Base-by-base conservation (phyloP, 2,888 invertebrate genomes). In the Torymus tubicola region DNA sequence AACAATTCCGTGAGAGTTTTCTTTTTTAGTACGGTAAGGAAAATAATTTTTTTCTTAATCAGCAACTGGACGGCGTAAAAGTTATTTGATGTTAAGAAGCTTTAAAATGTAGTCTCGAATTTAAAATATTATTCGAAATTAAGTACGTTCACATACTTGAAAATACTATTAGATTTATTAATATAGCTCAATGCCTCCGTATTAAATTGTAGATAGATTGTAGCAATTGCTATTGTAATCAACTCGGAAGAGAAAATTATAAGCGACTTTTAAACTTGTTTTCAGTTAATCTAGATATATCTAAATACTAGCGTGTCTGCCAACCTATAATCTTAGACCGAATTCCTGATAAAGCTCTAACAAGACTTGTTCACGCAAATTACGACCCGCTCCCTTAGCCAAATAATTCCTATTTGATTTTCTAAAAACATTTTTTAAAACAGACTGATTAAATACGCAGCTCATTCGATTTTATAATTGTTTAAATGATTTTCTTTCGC, bases 241-340 rank as follows among this genome's bases (percentile, higher is more conserved):
- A 60, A 64, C 12, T 55, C 3, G 2, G 42, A 31, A 55, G 14
- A 16, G 18, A 73, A 31, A 71, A 73, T 55, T 31, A 73, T 50
- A 57, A 31, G 14, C 61, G 55, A 64, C 55, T 63, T 64, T 64
- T 55, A 31, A 73, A 73, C 64, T 64, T 64, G 55, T 64, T 64
- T 73, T 31, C 8, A 21, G 24, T 42, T 53, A n/a, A 73, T 55
- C 73, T 55, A 42, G 64, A 73, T 73, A 64, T 63, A 53, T 16
- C 18, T 21, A 73, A 61, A 61, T 72, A 55, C 72, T 72, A 61
- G 64, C 73, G 53, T 73, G 73, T 31, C 73, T 64, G 13, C 70
- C 16, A 24, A 24, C 55, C 64, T 55, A 73, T 55, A 73, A 64
- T 73, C 52, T 12, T 64, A 64, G 64, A 64, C 55, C 13, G 5